Evolutionary conservation across 1,140 invertebrate species (phyloP).

Genomic region (Penaeus japonicus): DNA sequence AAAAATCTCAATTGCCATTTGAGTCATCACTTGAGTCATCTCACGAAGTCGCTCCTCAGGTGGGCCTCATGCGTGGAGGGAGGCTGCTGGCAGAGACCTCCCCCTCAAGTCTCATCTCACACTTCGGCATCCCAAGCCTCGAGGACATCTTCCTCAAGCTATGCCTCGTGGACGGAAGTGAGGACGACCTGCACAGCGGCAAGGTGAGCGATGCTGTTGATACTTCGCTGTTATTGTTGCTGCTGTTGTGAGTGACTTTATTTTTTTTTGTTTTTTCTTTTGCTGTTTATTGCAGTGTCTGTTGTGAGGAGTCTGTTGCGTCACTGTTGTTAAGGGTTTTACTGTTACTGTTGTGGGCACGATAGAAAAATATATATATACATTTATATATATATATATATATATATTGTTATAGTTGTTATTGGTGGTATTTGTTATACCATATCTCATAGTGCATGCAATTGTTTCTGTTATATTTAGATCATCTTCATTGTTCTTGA

Average conservation of each 20-base stretch:
- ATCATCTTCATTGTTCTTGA: too few relatives aligned
- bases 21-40: background rate
- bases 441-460: too few relatives aligned
- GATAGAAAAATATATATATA: too few relatives aligned
- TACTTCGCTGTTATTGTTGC: background rate
- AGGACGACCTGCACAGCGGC: constrained; percentile 23
- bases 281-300: background rate
- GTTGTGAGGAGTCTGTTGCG: background rate
- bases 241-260: too few relatives aligned
- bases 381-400: too few relatives aligned
- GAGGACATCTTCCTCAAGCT: constrained; percentile 95
- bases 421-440: too few relatives aligned
- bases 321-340: background rate
- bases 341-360: background rate
- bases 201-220: background rate
- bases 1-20: too few relatives aligned
- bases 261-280: too few relatives aligned
- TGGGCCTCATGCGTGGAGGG: constrained; percentile 90
- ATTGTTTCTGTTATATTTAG: too few relatives aligned
- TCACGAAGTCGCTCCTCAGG: constrained; percentile 24
- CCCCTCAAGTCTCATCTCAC: constrained; percentile 81
- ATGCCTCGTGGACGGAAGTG: constrained; percentile 71
- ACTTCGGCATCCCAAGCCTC: constrained; percentile 83
- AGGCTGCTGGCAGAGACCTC: constrained; percentile 90
- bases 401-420: too few relatives aligned